These are phyloP conservation scores for Pterostichus madidus DNA, from an alignment of 2,888 invertebrate genomes.

Conservation along the genomic window DNA sequence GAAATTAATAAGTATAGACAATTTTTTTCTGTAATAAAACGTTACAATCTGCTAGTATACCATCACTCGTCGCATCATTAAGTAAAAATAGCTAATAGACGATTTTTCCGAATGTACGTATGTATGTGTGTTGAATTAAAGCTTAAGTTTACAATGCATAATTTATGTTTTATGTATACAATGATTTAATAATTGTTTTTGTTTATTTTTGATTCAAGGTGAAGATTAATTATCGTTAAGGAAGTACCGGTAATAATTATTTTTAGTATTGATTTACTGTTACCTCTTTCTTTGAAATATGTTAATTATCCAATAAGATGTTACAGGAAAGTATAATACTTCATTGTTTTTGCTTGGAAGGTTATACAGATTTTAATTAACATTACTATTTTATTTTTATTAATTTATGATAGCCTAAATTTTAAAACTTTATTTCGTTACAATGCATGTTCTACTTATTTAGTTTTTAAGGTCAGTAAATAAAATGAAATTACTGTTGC, in stretches of 20 bases:
- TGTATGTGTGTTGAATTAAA: slow-evolving; percentile 6
- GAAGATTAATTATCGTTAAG: slow-evolving; percentile 24
- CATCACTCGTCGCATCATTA: slow-evolving; percentile 4
- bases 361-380: too few relatives aligned
- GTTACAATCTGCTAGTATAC: background rate
- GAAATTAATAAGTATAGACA: too few relatives aligned
- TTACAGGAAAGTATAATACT: too few relatives aligned
- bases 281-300: background rate
- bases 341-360: too few relatives aligned
- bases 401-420: too few relatives aligned
- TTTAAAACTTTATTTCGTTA: too few relatives aligned
- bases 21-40: background rate
- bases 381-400: too few relatives aligned
- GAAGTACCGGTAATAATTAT: slow-evolving; percentile 18
- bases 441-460: too few relatives aligned
- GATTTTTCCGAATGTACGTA: background rate
- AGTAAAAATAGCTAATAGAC: slow-evolving; percentile 7
- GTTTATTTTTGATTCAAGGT: slow-evolving; percentile 43
- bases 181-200: slow-evolving; percentile 29
- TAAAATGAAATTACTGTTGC: too few relatives aligned
- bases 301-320: too few relatives aligned
- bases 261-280: slow-evolving; percentile 40
- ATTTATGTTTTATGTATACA: slow-evolving; percentile 10
- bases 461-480: too few relatives aligned
- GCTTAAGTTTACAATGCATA: slow-evolving; percentile 1